Evolutionary conservation across 2,113 vertebrate genomes (phyloP).

Genomic region (Loxodonta africana): DNA sequence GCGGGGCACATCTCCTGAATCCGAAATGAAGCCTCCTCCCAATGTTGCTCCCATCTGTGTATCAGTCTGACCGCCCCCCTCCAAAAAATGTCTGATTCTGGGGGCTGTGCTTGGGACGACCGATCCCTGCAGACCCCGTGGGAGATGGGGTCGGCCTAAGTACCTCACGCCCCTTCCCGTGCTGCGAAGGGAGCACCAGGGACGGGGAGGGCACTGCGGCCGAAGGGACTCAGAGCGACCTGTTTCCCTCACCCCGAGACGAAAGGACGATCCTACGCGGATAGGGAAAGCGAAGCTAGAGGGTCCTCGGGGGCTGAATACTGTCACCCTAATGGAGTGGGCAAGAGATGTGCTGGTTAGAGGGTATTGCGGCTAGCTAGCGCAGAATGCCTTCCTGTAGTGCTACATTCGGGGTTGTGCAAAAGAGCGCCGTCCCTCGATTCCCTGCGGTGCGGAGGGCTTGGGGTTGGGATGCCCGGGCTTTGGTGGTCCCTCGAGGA

Average conservation of each 20-base stretch:
- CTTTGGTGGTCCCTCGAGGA: not conserved
- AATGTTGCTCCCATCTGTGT: not conserved
- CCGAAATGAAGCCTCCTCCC: not conserved
- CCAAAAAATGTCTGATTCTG: not conserved
- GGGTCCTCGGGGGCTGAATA: not conserved
- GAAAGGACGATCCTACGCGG: not conserved
- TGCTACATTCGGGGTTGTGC: not conserved
- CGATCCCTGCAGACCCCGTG: not conserved
- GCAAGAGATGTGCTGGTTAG: not conserved
- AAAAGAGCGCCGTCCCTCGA: not conserved
- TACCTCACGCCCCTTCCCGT: not conserved
- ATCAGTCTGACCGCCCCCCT: not conserved
- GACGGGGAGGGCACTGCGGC: constrained; percentile 6
- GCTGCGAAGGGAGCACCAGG: not conserved
- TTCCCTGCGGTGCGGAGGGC: not conserved
- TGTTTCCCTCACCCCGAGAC: not conserved
- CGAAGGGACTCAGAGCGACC: not conserved
- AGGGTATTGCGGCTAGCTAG: no score
- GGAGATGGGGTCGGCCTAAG: not conserved
- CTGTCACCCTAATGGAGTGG: not conserved
- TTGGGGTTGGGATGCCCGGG: not conserved
- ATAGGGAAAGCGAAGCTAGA: not conserved
- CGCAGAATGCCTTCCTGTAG: not conserved
- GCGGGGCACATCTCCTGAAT: not conserved
- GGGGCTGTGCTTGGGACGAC: not conserved